Conservation (phyloP, 2,113 vertebrate genomes). For the Pseudorhombus dupliciocellatus region DNA sequence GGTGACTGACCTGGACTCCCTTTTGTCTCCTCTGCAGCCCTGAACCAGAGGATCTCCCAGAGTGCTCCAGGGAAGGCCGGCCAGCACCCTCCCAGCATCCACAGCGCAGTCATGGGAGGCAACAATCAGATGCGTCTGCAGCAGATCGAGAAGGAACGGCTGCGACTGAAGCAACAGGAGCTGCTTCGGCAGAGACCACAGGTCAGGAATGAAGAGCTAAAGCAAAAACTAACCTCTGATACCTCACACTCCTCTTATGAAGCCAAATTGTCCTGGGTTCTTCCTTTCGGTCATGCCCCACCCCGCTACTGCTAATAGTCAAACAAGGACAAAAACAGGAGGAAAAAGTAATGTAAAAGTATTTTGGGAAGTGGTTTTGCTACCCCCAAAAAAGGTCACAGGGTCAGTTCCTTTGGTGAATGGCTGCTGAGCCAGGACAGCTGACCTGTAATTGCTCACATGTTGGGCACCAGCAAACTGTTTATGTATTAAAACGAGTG, state of each 20-base stretch:
- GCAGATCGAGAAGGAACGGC: constrained; percentile 96
- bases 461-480: not conserved
- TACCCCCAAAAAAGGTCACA: not conserved
- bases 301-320: no score
- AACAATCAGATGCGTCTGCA: constrained; percentile 94
- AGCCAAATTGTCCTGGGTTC: no score
- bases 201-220: constrained; percentile 79
- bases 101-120: constrained; percentile 85
- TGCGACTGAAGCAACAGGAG: constrained; percentile 96
- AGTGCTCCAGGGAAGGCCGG: constrained; percentile 93
- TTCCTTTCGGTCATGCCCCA: no score
- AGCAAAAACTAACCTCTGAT: not conserved
- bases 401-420: not conserved
- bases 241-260: no score
- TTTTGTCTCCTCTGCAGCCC: constrained; percentile 70
- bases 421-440: not conserved
- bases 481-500: no score
- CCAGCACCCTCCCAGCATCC: constrained; percentile 87
- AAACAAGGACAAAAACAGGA: no score
- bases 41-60: constrained; percentile 95
- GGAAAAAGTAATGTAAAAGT: no score
- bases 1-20: not conserved
- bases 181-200: constrained; percentile 97
- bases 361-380: no score
- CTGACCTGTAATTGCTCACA: not conserved